Conservation (phyloP, 2,113 vertebrate species). For the Pseudopipra pipra region DNA sequence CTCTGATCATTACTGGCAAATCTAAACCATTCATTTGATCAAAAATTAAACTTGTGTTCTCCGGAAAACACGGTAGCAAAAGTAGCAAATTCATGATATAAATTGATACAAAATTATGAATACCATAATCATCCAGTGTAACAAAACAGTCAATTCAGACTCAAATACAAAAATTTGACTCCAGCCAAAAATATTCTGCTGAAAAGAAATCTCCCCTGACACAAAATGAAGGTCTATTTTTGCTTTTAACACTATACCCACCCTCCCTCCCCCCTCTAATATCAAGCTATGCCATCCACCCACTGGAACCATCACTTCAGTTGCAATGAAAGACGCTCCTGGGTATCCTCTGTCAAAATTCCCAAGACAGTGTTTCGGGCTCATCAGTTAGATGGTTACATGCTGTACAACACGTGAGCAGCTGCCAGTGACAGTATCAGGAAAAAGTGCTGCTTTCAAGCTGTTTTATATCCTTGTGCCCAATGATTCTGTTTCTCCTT, state of each 20-base stretch:
- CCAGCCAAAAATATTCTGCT: background rate
- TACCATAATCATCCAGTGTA: background rate
- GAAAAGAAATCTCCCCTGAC: background rate
- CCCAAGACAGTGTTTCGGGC: background rate
- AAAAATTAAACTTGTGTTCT: background rate
- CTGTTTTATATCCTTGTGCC: background rate
- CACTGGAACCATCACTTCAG: background rate
- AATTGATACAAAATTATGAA: background rate
- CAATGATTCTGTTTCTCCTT: background rate
- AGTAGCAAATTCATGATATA: background rate
- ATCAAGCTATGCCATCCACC: background rate
- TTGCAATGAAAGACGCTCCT: background rate
- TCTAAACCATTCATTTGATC: background rate
- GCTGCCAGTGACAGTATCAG: background rate
- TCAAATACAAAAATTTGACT: background rate
- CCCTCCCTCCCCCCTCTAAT: rapidly evolving
- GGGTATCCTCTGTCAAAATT: background rate
- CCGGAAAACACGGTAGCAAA: background rate
- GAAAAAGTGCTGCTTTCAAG: background rate
- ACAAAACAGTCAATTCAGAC: background rate
- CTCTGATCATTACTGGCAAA: background rate
- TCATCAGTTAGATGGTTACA: background rate
- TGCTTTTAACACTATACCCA: background rate
- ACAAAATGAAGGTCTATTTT: background rate
- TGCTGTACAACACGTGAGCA: background rate